Percentiles rank a stretch among this genome's conserved stretches.
phyloP scores from a whole-genome alignment of 2,888 invertebrate species.

The Heliconius ismenius region DNA sequence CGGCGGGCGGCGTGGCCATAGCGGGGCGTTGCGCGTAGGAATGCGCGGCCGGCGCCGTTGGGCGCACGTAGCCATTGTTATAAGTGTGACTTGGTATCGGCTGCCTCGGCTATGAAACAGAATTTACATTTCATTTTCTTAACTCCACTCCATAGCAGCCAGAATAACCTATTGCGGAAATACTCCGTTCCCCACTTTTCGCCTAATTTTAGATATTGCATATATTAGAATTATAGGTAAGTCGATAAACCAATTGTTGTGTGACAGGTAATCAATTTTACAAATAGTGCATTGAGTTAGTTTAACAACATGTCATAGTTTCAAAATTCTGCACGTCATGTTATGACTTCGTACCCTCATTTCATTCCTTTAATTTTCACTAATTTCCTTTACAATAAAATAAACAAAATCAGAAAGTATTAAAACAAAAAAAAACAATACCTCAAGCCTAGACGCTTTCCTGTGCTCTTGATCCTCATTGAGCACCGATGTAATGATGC shows the following conservation, averaged over 20 bases:
- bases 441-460: slow-evolving; percentile 50
- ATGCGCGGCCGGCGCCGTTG: slow-evolving; percentile 38
- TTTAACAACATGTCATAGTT: no score
- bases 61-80: slow-evolving; percentile 63
- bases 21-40: slow-evolving; percentile 41
- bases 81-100: slow-evolving; percentile 55
- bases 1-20: slow-evolving; percentile 60
- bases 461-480: slow-evolving; percentile 88
- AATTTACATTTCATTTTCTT: background rate
- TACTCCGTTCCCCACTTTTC: background rate
- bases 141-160: background rate
- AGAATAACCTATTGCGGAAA: background rate
- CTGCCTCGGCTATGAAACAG: slow-evolving; percentile 50
- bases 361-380: background rate
- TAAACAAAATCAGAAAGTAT: background rate
- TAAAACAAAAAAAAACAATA: slow-evolving; percentile 24
- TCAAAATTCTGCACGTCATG: no score
- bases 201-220: background rate
- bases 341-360: no score
- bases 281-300: background rate
- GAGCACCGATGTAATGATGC: slow-evolving; percentile 91
- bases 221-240: background rate
- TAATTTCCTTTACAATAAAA: no score
- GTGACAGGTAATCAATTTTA: background rate
- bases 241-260: background rate